Conservation (phyloP, 2,888 invertebrate species). For the Petrolisthes cinctipes region DNA sequence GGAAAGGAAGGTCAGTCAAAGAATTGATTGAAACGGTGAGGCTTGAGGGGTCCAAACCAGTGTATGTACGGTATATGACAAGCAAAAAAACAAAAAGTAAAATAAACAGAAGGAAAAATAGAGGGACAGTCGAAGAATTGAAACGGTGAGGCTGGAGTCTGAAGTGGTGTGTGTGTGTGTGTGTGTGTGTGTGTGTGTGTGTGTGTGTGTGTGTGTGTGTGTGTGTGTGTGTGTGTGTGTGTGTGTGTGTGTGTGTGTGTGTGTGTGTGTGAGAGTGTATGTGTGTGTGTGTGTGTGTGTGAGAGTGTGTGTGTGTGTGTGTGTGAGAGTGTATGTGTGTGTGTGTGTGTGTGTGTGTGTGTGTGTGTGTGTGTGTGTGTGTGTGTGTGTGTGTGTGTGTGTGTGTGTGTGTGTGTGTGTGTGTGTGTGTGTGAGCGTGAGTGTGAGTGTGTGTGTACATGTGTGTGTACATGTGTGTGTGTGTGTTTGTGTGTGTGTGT, state of each 20-base stretch:
- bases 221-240: not conserved
- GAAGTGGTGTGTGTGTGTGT: not conserved
- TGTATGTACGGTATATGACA: no score
- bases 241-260: not conserved
- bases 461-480: not conserved
- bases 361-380: not conserved
- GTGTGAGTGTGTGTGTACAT: not conserved
- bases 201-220: no score
- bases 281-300: not conserved
- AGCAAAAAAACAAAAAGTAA: no score
- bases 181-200: not conserved
- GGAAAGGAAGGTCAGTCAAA: no score
- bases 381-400: not conserved
- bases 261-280: not conserved
- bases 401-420: not conserved
- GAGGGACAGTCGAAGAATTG: no score
- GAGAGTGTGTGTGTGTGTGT: not conserved
- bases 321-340: no score
- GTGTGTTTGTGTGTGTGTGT: not conserved
- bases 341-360: not conserved
- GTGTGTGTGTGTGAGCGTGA: not conserved
- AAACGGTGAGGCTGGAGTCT: no score
- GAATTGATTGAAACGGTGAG: no score
- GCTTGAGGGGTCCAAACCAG: no score
- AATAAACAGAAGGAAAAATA: not conserved